Base-by-base conservation (phyloP, 1,140 invertebrate genomes). In the Linepithema humile region DNA sequence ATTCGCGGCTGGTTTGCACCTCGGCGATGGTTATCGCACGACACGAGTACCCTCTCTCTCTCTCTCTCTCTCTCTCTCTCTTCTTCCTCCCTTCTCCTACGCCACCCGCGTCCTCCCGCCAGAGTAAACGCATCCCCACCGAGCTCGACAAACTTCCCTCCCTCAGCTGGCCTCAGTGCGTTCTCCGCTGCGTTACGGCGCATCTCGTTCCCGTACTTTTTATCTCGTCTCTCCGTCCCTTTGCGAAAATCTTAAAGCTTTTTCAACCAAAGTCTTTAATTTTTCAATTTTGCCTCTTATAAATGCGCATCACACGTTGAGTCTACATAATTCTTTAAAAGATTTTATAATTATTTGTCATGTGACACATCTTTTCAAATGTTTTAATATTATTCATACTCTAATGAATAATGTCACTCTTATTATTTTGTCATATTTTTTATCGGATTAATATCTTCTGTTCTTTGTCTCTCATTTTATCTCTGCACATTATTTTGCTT, bases 1-100 rank as follows among this genome's bases (percentile, higher is more conserved):
- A 93, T 93, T 93, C 89, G 92, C 92, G 91, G 91, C 91, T 91
- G 93, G 90, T 94, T 94, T 92, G 92, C 91, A 93, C 92, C 93
- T 93, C 93, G 89, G 70, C 90, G 91, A 88, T 89, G 89, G 90
- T 92, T 91, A 90, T 91, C 89, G 90, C 86, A 87, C 88, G 88
- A 89, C 89, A 88, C 91, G 83, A 91, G 85, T 89, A 75, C 50
- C 57, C 88, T 86, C 82, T 32, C 78, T 59, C 29, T 67, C 57
- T 9, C 62, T n/a, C 12, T 48, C 60, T 48, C 32, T 72, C 72
- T 77, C 48, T 82, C 57, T 75, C 45, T 9, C 32, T 15, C 50
- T 35, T 53, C 59, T 17, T 75, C 50, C 70, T 59, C 67, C 59
- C 75, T 73, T 69, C 80, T 50, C 82, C 73, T 80, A 69, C 55